Evolutionary conservation across 2,888 invertebrate species (phyloP), one percentile per base, ranked within the genome.

Genomic region (Amphimallon solstitiale): DNA sequence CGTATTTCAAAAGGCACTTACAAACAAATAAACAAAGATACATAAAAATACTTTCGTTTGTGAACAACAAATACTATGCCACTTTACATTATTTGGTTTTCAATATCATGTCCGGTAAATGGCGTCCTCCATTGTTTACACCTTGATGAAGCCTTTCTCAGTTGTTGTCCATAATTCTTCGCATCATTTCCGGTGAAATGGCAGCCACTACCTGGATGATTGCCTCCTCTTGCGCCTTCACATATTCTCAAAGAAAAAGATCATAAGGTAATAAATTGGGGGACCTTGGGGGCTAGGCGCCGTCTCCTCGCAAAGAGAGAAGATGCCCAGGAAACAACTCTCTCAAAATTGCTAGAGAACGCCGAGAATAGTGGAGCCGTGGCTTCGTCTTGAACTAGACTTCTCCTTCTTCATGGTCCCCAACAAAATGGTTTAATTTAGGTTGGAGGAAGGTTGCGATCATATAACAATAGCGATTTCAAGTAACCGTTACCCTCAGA

Each of bases 281-380:
- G 29, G 21, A 60, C 7, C 43, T 21, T 15, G 52, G 19, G n/a
- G 45, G 10, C 52, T 51, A 52, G 12, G 23, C 34, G 2, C 51
- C 14, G 43, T 63, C 43, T 35, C 37, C 48, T 9, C 12, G 35
- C 34, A 52, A 63, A 9, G 34, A 63, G 17, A 52, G 14, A 21
- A 63, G 29, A 23, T 9, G 10, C 19, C 63, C 29, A 37, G 23
- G 40, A 49, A 49, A 63, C 63, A 63, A 21, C n/a, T 43, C 29
- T 4, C 43, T 63, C 15, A 63, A 52, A 63, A 45, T 29, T 38
- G 10, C 56, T 37, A 14, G 21, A 15, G 63, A 43, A 23, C 45
- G 45, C 12, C 38, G 14, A 12, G 19, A n/a, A n/a, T 1, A n/a
- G 21, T 63, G 17, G 46, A 12, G 45, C 61, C 29, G 51, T 38